A percentile compares a stretch with the other conserved stretches of the same genome.
These are phyloP conservation scores for Diabrotica virgifera DNA, from an alignment of 1,140 invertebrate species.

Conservation along the genomic window DNA sequence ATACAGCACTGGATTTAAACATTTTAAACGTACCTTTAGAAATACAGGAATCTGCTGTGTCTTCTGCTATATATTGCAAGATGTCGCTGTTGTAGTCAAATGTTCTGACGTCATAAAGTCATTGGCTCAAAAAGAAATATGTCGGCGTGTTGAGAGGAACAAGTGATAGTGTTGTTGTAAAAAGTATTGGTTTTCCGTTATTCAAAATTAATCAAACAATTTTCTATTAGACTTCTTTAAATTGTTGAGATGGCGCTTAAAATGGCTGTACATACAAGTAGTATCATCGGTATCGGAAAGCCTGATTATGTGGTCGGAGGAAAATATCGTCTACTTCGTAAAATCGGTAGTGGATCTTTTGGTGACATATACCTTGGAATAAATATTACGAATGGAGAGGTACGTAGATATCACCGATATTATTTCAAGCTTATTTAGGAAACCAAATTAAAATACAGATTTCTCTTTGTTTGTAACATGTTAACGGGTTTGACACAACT, in stretches of 20 bases:
- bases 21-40: too few relatives aligned
- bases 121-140: conserved; percentile 47
- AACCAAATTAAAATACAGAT: background rate
- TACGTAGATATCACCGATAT: conserved; percentile 24
- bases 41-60: background rate
- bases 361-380: conserved; percentile 98
- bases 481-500: conserved; percentile 22
- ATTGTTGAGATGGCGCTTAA: conserved; percentile 41
- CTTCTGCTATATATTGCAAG: background rate
- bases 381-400: conserved; percentile 93
- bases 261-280: conserved; percentile 37
- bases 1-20: too few relatives aligned
- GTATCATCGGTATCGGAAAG: conserved; percentile 34
- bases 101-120: conserved; percentile 44
- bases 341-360: conserved; percentile 98
- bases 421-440: background rate
- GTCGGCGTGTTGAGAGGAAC: conserved; percentile 47
- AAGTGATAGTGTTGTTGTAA: conserved; percentile 44
- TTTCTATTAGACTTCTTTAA: conserved; percentile 34
- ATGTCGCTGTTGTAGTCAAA: background rate
- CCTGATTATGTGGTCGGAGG: conserved; percentile 68
- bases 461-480: conserved; percentile 18
- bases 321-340: conserved; percentile 93
- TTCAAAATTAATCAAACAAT: conserved; percentile 38
- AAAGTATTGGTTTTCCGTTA: conserved; percentile 37